Conservation (phyloP, 2,888 invertebrate species). For the Tipula unca region DNA sequence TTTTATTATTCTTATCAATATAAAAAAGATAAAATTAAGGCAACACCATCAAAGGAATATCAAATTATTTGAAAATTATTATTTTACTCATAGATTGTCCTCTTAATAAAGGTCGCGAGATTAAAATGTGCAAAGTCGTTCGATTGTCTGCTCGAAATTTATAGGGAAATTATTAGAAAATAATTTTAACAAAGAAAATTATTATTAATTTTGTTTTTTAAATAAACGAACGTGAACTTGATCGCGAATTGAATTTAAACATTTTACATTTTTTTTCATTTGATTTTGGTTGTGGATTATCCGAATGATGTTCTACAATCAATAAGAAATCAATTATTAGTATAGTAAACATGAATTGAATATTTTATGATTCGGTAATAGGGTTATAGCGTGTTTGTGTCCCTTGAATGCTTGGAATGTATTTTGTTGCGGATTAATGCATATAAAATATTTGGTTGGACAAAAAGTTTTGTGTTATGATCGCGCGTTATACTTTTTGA, state of each 20-base stretch:
- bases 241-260: neutral
- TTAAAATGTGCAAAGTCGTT: neutral
- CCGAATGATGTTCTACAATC: neutral
- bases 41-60: neutral
- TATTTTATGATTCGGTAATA: neutral
- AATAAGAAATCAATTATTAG: neutral
- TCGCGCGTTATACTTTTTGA: neutral
- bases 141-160: neutral
- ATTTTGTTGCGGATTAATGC: neutral
- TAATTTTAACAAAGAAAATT: neutral
- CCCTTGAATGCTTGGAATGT: neutral
- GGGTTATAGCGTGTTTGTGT: neutral
- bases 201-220: neutral
- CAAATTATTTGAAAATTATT: conserved; percentile 14
- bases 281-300: neutral
- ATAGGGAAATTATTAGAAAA: neutral
- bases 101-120: neutral
- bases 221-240: neutral
- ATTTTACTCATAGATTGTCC: neutral
- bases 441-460: neutral
- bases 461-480: neutral
- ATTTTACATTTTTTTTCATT: neutral
- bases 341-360: neutral
- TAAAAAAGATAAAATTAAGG: neutral
- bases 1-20: conserved; percentile 8